Conservation (phyloP, 2,797 vertebrate species). For the Rhyacichthys aspro region DNA sequence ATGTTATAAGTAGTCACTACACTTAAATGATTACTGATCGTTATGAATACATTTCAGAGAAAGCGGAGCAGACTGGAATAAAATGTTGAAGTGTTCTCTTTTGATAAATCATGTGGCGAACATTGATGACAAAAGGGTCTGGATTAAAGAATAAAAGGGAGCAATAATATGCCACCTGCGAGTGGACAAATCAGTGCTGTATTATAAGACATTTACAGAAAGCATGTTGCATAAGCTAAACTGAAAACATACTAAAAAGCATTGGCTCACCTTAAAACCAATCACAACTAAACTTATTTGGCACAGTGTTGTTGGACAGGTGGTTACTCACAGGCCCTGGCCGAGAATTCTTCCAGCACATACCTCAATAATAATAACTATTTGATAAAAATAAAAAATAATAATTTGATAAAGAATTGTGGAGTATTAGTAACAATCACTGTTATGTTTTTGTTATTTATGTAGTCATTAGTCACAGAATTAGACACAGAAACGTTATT, state of each 20-base stretch:
- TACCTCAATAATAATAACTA: too few relatives aligned
- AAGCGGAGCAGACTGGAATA: neutral
- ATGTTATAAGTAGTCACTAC: neutral
- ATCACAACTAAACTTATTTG: neutral
- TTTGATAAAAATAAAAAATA: too few relatives aligned
- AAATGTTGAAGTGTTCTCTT: neutral
- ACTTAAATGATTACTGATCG: neutral
- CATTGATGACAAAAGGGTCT: neutral
- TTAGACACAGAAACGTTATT: too few relatives aligned
- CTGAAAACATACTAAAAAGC: neutral
- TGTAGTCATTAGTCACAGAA: too few relatives aligned
- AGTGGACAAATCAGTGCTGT: neutral
- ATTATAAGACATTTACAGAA: too few relatives aligned
- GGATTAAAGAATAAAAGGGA: neutral
- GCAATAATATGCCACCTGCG: neutral
- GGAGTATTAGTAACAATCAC: too few relatives aligned
- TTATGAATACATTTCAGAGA: neutral
- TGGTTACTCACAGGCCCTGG: conserved; percentile 8
- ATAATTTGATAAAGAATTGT: too few relatives aligned
- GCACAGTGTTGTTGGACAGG: conserved; percentile 1
- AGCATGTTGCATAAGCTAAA: neutral
- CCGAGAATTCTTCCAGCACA: neutral
- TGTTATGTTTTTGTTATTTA: too few relatives aligned
- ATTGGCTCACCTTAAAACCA: neutral
- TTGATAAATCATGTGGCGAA: neutral